phyloP scores from a whole-genome alignment of 2,888 invertebrate genomes.

The Himalopsyche kuldschensis region DNA sequence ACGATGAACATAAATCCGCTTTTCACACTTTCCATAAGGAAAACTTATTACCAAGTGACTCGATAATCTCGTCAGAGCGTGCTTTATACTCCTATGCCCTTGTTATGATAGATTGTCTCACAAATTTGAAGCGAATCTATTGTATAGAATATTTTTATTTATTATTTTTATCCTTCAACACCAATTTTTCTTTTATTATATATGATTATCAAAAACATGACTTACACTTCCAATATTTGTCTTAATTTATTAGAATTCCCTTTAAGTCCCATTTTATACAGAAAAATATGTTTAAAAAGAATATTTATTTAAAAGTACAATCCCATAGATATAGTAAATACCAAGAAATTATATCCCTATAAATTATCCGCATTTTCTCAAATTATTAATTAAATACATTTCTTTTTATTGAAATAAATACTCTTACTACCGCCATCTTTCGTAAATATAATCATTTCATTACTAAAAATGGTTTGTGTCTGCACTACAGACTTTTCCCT shows the following conservation, averaged over 20 bases:
- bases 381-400: too few relatives aligned
- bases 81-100: neutral
- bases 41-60: slow-evolving; percentile 8
- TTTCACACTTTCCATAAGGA: neutral
- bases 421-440: neutral
- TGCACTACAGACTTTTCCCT: neutral
- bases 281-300: too few relatives aligned
- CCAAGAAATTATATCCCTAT: too few relatives aligned
- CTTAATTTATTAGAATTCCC: too few relatives aligned
- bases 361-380: too few relatives aligned
- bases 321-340: too few relatives aligned
- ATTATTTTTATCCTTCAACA: neutral
- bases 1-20: neutral
- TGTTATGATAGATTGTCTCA: slow-evolving; percentile 8
- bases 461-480: neutral
- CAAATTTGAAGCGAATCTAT: slow-evolving; percentile 3
- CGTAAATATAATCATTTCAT: neutral
- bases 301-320: too few relatives aligned
- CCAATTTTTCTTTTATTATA: neutral
- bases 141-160: neutral
- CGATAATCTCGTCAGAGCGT: slow-evolving; percentile 9
- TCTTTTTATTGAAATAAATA: too few relatives aligned
- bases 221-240: too few relatives aligned
- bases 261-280: too few relatives aligned
- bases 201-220: too few relatives aligned